These are phyloP conservation scores for Philotrypesis tridentata DNA, from an alignment of 1,140 invertebrate species.

Conservation along the genomic window DNA sequence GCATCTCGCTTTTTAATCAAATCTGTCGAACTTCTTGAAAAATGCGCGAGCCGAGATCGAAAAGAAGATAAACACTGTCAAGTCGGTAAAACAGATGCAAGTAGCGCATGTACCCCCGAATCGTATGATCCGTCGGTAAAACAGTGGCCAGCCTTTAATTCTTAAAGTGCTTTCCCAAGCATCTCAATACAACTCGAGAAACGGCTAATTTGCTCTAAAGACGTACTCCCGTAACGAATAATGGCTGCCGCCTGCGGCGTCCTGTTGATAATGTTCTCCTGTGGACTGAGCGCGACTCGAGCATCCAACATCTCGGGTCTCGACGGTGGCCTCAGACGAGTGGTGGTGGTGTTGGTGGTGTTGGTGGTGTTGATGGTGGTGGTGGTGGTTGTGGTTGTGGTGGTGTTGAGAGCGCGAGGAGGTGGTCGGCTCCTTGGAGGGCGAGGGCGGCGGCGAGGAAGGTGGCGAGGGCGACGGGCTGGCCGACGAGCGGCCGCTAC, in stretches of 20 bases:
- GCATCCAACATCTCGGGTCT: conserved; percentile 50
- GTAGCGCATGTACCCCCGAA: too few species aligned
- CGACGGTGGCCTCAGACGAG: conserved; percentile 48
- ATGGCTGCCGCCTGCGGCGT: conserved; percentile 41
- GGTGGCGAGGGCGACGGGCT: conserved; percentile 71
- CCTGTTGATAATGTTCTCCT: conserved; percentile 48
- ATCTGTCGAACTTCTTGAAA: neutral
- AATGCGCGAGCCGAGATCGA: neutral
- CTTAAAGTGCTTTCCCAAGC: neutral
- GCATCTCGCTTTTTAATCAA: neutral
- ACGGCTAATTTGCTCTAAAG: conserved; percentile 35
- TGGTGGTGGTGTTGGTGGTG: conserved; percentile 2
- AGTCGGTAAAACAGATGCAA: neutral
- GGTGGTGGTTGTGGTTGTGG: neutral
- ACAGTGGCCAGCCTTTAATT: neutral
- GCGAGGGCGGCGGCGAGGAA: conserved; percentile 70
- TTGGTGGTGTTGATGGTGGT: neutral
- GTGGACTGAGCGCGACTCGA: conserved; percentile 42
- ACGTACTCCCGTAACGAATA: conserved; percentile 64
- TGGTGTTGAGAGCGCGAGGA: neutral
- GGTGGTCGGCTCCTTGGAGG: conserved; percentile 63
- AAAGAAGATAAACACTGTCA: neutral
- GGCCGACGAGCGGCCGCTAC: conserved; percentile 67
- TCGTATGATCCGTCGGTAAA: too few species aligned
- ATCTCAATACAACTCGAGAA: neutral